Evolutionary conservation across 2,113 vertebrate genomes (phyloP), one percentile per base, ranked within the genome.

Genomic region (Bubo bubo): DNA sequence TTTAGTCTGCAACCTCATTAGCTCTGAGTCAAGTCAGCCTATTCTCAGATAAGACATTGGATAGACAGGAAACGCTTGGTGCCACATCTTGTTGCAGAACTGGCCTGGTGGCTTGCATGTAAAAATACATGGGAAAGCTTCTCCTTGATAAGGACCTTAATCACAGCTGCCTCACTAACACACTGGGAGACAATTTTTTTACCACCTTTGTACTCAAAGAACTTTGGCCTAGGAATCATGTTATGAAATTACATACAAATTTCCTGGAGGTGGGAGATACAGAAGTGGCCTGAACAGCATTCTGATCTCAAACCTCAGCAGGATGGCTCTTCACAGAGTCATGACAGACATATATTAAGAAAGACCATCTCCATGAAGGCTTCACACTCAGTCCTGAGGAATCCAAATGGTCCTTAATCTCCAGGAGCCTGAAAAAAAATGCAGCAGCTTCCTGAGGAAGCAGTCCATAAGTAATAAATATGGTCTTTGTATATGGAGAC

Each of bases 1-100:
- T 82, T 97, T 92, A 94, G 74, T 76, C 58, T 82, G 85, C 79
- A 93, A n/a, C 71, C 39, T 96, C 94, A 80, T 97, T 93, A 96
- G 67, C 67, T 80, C 34, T 83, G 71, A 88, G 26, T 83, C 79
- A 92, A 88, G 74, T 77, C 37, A 17, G 66, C 64, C 71, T 93
- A 18, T 71, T 92, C 81, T 73, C 82, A 95, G 90, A 96, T 96
- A 95, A 92, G 93, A 80, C 32, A 35, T 90, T 1, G 9, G 79
- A 49, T 35, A 92, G 75, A 68, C 93, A 80, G 95, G 95, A 95
- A 95, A 67, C 60, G 90, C 95, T 59, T 56, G 11, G 67, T 97
- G 71, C 79, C 63, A 41, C 58, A 67, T 80, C 60, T 90, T 75
- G 27, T 72, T 93, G 90, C 53, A 90, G 81, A 95, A 90, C 96